phyloP scores from a whole-genome alignment of 2,113 vertebrate genomes.

The Oryzias curvinotus region DNA sequence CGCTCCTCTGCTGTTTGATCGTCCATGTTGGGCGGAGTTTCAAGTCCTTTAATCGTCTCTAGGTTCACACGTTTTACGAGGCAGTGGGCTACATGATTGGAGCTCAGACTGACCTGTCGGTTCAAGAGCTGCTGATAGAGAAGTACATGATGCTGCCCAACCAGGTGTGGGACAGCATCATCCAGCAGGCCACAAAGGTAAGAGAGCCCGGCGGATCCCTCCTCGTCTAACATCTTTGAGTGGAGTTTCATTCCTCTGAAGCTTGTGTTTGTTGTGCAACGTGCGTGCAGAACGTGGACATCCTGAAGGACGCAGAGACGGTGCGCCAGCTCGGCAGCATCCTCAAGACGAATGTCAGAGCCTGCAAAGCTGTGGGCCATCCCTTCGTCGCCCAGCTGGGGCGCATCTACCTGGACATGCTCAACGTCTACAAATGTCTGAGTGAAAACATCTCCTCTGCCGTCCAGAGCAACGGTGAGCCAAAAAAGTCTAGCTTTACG shows the following conservation, averaged over 20 bases:
- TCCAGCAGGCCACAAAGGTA: conserved; percentile 98
- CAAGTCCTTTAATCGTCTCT: background rate
- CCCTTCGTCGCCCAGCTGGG: conserved; percentile 98
- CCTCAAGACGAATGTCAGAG: conserved; percentile 96
- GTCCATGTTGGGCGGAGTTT: background rate
- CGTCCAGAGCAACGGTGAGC: conserved; percentile 94
- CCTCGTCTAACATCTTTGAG: too few relatives aligned
- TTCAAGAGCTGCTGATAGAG: conserved; percentile 98
- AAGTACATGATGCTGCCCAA: conserved; percentile 98
- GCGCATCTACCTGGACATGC: conserved; percentile 99
- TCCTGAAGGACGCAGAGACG: conserved; percentile 97
- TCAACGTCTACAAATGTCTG: conserved; percentile 99
- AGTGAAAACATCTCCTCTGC: conserved; percentile 99
- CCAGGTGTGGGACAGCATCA: conserved; percentile 99
- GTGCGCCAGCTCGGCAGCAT: conserved; percentile 98
- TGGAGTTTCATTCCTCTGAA: too few relatives aligned
- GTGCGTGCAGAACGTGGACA: conserved; percentile 90
- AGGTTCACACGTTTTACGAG: conserved; percentile 99
- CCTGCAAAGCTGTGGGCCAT: conserved; percentile 97
- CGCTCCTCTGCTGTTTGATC: too few relatives aligned
- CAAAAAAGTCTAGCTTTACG: too few relatives aligned
- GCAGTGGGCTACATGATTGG: conserved; percentile 99
- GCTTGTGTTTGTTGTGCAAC: background rate
- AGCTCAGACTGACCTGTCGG: conserved; percentile 94
- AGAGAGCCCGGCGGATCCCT: background rate